Conservation (phyloP, 2,888 invertebrate genomes). For the Drosophila barbarae region DNA sequence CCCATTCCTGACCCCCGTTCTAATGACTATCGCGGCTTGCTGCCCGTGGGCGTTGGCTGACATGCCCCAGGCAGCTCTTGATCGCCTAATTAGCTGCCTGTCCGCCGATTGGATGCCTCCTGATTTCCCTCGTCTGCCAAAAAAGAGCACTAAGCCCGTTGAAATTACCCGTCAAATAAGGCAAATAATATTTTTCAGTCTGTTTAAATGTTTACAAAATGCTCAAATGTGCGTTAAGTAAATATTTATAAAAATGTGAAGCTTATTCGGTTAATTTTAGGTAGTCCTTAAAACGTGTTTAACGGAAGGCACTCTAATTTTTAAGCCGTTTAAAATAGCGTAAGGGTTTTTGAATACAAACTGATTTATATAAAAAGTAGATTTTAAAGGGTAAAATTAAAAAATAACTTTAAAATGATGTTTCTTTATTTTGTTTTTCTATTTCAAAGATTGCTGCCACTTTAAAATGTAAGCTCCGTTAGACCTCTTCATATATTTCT, state of each 20-base stretch:
- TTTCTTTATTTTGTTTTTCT: not conserved
- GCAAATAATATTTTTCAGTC: slow-evolving; percentile 6
- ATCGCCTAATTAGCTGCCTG: slow-evolving; percentile 59
- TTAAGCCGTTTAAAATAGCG: no score
- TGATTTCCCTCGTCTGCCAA: slow-evolving; percentile 7
- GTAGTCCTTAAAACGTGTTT: not conserved
- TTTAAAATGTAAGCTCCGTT: not conserved
- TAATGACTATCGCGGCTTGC: slow-evolving; percentile 44
- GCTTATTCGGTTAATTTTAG: not conserved
- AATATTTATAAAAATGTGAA: not conserved
- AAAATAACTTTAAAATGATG: not conserved
- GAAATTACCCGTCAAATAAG: slow-evolving; percentile 15
- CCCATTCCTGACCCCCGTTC: slow-evolving; percentile 9
- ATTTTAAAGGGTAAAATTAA: not conserved
- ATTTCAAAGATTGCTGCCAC: not conserved
- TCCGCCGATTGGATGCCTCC: slow-evolving; percentile 20
- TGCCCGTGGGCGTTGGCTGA: slow-evolving; percentile 40
- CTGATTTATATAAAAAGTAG: not conserved
- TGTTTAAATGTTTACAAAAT: not conserved
- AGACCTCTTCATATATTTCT: not conserved
- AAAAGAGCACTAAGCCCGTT: not conserved
- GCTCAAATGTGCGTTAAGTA: not conserved
- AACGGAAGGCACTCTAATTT: no score
- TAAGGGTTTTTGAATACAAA: no score
- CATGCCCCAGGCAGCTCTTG: slow-evolving; percentile 49